A percentile compares a stretch with the other conserved stretches of the same genome.
phyloP scores from a whole-genome alignment of 2,797 vertebrate genomes.

The Acanthurus lineatus region DNA sequence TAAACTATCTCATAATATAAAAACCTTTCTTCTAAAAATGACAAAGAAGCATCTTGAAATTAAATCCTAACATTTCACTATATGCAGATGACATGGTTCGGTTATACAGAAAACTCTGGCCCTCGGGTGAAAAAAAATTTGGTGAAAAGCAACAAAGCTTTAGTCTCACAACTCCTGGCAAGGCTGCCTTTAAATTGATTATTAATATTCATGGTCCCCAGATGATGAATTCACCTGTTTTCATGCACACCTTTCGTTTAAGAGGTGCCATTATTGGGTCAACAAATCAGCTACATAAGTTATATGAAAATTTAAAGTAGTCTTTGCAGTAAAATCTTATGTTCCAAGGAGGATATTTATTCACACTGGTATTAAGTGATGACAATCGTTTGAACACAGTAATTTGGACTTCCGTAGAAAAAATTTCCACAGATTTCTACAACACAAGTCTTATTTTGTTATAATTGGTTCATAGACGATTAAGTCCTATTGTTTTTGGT shows the following conservation, averaged over 20 bases:
- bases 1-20: constrained; percentile 1
- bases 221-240: neutral
- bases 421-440: neutral
- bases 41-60: neutral
- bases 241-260: neutral
- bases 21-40: neutral
- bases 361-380: neutral
- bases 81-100: constrained; percentile 17
- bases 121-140: neutral
- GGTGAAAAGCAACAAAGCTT: neutral
- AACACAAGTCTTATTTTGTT: neutral
- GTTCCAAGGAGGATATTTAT: neutral
- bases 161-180: neutral
- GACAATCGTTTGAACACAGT: neutral
- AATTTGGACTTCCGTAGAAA: neutral
- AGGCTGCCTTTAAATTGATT: neutral
- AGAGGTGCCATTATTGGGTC: neutral
- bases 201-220: neutral
- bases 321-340: neutral
- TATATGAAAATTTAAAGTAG: neutral
- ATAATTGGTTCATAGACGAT: neutral
- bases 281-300: neutral
- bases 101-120: neutral
- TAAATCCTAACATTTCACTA: neutral
- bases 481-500: neutral